Percentiles rank a stretch among this genome's conserved stretches.
Evolutionary conservation across 2,113 vertebrate species (phyloP).

Genomic region (Oreotrochilus melanogaster): DNA sequence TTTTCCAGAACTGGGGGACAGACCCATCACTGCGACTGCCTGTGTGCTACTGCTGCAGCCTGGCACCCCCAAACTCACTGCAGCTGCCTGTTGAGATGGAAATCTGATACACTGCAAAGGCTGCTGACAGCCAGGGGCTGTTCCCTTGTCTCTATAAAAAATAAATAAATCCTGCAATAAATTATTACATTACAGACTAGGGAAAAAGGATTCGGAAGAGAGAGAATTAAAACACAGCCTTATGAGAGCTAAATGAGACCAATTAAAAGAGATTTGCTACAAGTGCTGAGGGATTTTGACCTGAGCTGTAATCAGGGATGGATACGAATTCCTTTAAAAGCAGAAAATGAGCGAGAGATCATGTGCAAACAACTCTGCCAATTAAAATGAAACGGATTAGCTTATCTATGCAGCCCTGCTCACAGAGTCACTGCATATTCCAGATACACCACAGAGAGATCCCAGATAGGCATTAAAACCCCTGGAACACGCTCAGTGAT

Average conservation of each 20-base stretch:
- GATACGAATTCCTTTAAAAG: conserved; percentile 39
- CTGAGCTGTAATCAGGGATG: conserved; percentile 56
- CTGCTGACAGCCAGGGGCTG: conserved; percentile 34
- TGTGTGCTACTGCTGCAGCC: neutral
- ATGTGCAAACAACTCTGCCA: conserved; percentile 62
- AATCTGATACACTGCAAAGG: conserved; percentile 32
- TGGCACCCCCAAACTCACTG: neutral
- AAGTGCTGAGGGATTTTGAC: conserved; percentile 71
- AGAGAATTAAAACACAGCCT: conserved; percentile 44
- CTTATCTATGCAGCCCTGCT: conserved; percentile 33
- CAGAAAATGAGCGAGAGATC: conserved; percentile 51
- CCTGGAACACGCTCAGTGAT: neutral
- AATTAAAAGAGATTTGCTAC: conserved; percentile 71
- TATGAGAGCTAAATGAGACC: conserved; percentile 66
- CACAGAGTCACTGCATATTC: neutral
- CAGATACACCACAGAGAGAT: neutral
- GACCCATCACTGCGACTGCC: neutral
- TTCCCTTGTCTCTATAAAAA: conserved; percentile 6
- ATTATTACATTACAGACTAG: conserved; percentile 40
- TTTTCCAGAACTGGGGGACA: neutral
- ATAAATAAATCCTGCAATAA: conserved; percentile 45
- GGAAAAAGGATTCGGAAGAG: conserved; percentile 35
- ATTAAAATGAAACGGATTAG: conserved; percentile 65
- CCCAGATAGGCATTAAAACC: neutral
- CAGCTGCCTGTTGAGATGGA: conserved; percentile 50